Evolutionary conservation across 2,888 invertebrate species (phyloP).

Genomic region (Adineta ricciae): DNA sequence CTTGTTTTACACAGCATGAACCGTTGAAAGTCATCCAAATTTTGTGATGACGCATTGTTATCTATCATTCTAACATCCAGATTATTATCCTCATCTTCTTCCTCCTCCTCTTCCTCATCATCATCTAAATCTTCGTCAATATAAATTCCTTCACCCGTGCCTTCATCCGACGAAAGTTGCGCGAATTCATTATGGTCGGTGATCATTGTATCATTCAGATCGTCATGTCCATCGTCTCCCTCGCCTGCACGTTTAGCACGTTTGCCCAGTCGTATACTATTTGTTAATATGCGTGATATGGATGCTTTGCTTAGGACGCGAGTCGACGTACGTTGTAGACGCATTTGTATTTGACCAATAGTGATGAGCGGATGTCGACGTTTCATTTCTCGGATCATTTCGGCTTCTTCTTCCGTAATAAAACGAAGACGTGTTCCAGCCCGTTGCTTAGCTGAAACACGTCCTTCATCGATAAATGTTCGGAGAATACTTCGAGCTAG

Average conservation of each 20-base stretch:
- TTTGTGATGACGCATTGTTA: not conserved
- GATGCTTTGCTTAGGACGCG: slow-evolving; percentile 20
- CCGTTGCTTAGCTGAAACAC: slow-evolving; percentile 11
- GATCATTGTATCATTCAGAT: not conserved
- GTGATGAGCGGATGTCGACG: slow-evolving; percentile 10
- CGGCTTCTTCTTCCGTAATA: not conserved
- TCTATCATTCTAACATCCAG: not conserved
- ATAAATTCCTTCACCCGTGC: not conserved
- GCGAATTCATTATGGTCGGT: not conserved
- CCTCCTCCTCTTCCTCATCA: not conserved
- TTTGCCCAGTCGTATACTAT: slow-evolving; percentile 14
- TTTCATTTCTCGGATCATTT: slow-evolving; percentile 17
- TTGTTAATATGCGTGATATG: slow-evolving; percentile 19
- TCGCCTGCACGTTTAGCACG: slow-evolving; percentile 19
- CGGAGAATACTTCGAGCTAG: slow-evolving; percentile 11
- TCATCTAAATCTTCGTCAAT: not conserved
- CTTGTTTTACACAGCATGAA: not conserved
- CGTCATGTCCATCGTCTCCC: not conserved
- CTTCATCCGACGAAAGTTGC: not conserved
- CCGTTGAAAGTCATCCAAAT: slow-evolving; percentile 16
- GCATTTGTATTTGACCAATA: slow-evolving; percentile 21
- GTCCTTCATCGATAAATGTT: slow-evolving; percentile 15
- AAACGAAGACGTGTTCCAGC: slow-evolving; percentile 5
- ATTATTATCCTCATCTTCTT: not conserved
- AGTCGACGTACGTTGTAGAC: slow-evolving; percentile 10